Evolutionary conservation across 1,140 invertebrate genomes (phyloP).

Genomic region (Psix sp.): DNA sequence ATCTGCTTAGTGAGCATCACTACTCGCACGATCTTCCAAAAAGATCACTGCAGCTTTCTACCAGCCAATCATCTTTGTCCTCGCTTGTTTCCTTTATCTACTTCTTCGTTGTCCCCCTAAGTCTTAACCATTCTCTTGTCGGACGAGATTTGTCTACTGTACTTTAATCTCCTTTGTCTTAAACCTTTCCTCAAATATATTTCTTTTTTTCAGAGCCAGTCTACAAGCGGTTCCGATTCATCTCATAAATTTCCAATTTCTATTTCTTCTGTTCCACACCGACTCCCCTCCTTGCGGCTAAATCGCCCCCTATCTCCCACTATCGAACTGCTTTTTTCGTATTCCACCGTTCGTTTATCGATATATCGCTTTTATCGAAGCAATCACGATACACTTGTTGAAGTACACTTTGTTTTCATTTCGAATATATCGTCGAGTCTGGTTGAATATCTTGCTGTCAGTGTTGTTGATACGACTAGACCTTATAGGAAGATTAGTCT

Average conservation of each 20-base stretch:
- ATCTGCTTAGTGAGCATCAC: constrained; percentile 21
- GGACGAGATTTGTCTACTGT: not conserved
- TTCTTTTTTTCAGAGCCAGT: not conserved
- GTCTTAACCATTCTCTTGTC: not conserved
- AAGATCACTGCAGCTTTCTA: constrained; percentile 16
- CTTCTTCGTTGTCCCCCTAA: not conserved
- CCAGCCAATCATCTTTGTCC: not conserved
- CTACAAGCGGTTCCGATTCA: constrained; percentile 13
- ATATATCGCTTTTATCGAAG: constrained; percentile 25
- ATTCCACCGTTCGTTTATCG: constrained; percentile 4
- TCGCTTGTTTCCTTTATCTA: not conserved
- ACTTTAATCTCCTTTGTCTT: constrained; percentile 10
- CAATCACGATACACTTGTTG: constrained; percentile 28
- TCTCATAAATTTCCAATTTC: constrained; percentile 21
- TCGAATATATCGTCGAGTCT: constrained; percentile 4
- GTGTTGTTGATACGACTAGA: not conserved
- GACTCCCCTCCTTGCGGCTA: not conserved
- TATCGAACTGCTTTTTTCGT: constrained; percentile 4
- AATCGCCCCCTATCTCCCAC: not conserved
- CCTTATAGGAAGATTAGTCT: constrained; percentile 2
- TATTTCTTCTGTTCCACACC: not conserved
- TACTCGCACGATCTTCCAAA: constrained; percentile 24
- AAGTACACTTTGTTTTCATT: constrained; percentile 19
- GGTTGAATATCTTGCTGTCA: not conserved
- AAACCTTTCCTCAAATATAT: not conserved